These are phyloP conservation scores for Clytia hemisphaerica DNA, from an alignment of 30 jellyfish, hydroid and myxozoan genomes.

Conservation along the genomic window DNA sequence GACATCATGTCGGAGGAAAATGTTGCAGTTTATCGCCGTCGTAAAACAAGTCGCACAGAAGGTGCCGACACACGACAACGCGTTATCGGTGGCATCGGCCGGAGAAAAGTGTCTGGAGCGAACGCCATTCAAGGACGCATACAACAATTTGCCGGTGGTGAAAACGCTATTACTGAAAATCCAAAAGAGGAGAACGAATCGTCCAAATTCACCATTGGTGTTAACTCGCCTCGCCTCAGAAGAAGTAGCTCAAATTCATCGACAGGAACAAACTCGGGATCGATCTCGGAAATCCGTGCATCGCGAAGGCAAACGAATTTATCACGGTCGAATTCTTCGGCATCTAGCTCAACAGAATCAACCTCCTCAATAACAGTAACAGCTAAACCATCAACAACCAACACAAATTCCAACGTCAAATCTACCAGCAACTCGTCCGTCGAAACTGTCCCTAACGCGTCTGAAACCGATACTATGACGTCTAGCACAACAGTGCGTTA, in stretches of 20 bases:
- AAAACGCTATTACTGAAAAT: background rate
- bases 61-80: slow-evolving; percentile 13
- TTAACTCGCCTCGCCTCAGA: slow-evolving; percentile 9
- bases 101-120: background rate
- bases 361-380: no score
- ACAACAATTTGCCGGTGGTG: slow-evolving; percentile 12
- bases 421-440: no score
- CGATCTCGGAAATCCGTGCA: no score
- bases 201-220: background rate
- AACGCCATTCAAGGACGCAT: slow-evolving; percentile 12
- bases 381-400: no score
- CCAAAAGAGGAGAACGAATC: background rate
- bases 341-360: no score
- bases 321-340: no score
- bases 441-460: no score
- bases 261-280: no score
- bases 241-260: background rate
- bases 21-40: slow-evolving; percentile 13
- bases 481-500: no score
- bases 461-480: no score
- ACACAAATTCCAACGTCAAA: no score
- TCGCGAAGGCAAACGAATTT: no score
- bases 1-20: slow-evolving; percentile 11
- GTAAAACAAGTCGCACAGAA: slow-evolving; percentile 9
- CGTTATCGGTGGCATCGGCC: slow-evolving; percentile 22